Evolutionary conservation across 2,888 invertebrate genomes (phyloP).

Genomic region (Scelioninae gen. 2): DNA sequence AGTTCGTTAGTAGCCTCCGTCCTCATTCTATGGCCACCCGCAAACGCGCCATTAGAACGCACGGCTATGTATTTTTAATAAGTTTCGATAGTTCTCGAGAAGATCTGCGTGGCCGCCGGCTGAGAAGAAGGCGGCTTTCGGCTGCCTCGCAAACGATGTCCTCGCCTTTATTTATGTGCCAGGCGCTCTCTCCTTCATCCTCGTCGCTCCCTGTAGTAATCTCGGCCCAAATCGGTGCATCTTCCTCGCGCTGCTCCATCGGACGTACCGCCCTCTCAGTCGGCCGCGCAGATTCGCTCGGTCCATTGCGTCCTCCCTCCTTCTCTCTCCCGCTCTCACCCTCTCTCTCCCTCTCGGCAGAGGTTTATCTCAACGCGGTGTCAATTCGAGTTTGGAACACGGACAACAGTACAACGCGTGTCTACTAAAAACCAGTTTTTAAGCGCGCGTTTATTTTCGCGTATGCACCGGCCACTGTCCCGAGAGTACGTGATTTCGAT

Average conservation of each 20-base stretch:
- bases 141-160: slow-evolving; percentile 69
- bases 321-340: slow-evolving; percentile 51
- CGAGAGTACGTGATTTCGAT: slow-evolving; percentile 56
- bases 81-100: slow-evolving; percentile 68
- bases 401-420: slow-evolving; percentile 73
- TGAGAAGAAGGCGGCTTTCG: slow-evolving; percentile 68
- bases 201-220: slow-evolving; percentile 54
- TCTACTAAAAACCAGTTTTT: slow-evolving; percentile 74
- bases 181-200: slow-evolving; percentile 64
- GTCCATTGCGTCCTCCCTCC: slow-evolving; percentile 35
- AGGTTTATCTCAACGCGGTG: slow-evolving; percentile 72
- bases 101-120: slow-evolving; percentile 64
- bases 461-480: slow-evolving; percentile 60
- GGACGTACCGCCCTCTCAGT: slow-evolving; percentile 19
- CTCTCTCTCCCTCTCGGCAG: slow-evolving; percentile 53
- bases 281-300: slow-evolving; percentile 55
- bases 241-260: background rate
- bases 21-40: slow-evolving; percentile 61
- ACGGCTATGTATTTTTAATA: slow-evolving; percentile 72
- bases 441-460: slow-evolving; percentile 70
- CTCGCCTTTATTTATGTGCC: slow-evolving; percentile 72
- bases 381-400: slow-evolving; percentile 75
- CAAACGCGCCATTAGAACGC: slow-evolving; percentile 68
- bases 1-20: slow-evolving; percentile 59
- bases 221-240: slow-evolving; percentile 7